Conservation (phyloP, 1,140 invertebrate species). For the Drosophila murphyi region DNA sequence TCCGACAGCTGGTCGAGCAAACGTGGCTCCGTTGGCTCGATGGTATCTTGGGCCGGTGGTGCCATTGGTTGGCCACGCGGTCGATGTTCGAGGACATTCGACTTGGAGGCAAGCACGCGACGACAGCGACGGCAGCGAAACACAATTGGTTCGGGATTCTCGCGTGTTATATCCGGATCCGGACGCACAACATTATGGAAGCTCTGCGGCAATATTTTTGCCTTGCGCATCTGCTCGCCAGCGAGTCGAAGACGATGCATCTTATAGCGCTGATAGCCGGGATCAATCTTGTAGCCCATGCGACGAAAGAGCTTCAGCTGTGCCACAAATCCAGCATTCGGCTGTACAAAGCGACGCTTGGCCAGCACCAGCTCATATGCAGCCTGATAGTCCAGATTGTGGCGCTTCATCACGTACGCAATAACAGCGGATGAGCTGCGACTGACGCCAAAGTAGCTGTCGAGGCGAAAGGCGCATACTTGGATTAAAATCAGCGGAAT, state of each 20-base stretch:
- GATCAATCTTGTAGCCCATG: constrained; percentile 90
- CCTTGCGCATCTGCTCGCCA: constrained; percentile 92
- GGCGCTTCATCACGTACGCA: constrained; percentile 94
- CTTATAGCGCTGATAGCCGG: constrained; percentile 89
- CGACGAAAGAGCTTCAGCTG: constrained; percentile 91
- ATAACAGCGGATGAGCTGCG: constrained; percentile 93
- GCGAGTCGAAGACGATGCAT: constrained; percentile 91
- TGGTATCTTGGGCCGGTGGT: neutral
- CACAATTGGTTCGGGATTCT: constrained; percentile 91
- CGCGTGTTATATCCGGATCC: constrained; percentile 91
- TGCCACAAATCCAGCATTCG: constrained; percentile 90
- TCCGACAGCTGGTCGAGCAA: constrained; percentile 76
- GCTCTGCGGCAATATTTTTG: constrained; percentile 91
- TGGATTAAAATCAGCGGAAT: neutral
- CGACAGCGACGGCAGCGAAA: constrained; percentile 92
- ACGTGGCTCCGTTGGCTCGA: constrained; percentile 21
- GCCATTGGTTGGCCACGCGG: constrained; percentile 49
- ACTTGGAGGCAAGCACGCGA: constrained; percentile 91
- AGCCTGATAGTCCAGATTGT: constrained; percentile 88
- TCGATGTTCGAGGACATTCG: constrained; percentile 90
- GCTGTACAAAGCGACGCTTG: constrained; percentile 88
- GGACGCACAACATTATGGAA: constrained; percentile 91
- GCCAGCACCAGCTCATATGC: constrained; percentile 89
- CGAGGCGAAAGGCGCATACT: neutral
- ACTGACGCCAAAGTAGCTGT: constrained; percentile 93